phyloP scores from a whole-genome alignment of 1,140 invertebrate genomes.

The Calosoma granatense region DNA sequence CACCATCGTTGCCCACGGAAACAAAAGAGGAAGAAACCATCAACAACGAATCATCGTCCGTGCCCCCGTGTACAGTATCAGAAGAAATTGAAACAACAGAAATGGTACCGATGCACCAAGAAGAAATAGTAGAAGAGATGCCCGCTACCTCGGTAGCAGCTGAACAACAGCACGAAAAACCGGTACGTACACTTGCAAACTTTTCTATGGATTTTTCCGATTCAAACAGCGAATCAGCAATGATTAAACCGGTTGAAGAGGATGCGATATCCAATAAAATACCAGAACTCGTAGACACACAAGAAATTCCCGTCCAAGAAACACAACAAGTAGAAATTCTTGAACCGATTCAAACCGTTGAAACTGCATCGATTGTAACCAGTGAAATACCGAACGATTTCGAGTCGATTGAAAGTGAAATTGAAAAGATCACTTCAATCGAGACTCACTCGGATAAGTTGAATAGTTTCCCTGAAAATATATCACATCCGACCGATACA shows the following conservation, averaged over 20 bases:
- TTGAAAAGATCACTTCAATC: constrained; percentile 1
- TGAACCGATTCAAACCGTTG: not conserved
- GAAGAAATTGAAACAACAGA: not conserved
- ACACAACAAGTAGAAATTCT: not conserved
- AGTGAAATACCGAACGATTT: not conserved
- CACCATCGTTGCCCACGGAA: not conserved
- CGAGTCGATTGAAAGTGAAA: constrained; percentile 12
- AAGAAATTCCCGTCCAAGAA: not conserved
- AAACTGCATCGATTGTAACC: not conserved
- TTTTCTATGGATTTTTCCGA: constrained; percentile 29
- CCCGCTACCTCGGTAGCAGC: no score
- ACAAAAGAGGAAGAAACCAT: constrained; percentile 10
- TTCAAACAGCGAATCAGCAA: constrained; percentile 10
- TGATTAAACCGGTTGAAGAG: not conserved
- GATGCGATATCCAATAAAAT: not conserved
- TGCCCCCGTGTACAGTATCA: not conserved
- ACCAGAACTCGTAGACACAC: not conserved
- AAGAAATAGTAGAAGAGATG: not conserved
- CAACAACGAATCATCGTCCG: not conserved
- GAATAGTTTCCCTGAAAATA: constrained; percentile 12
- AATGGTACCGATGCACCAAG: not conserved
- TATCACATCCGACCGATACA: not conserved
- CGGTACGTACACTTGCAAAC: constrained; percentile 19
- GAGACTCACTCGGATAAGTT: not conserved
- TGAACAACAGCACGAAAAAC: constrained; percentile 22